Conservation (phyloP, 2,797 vertebrate genomes). For the Synanceia verrucosa region DNA sequence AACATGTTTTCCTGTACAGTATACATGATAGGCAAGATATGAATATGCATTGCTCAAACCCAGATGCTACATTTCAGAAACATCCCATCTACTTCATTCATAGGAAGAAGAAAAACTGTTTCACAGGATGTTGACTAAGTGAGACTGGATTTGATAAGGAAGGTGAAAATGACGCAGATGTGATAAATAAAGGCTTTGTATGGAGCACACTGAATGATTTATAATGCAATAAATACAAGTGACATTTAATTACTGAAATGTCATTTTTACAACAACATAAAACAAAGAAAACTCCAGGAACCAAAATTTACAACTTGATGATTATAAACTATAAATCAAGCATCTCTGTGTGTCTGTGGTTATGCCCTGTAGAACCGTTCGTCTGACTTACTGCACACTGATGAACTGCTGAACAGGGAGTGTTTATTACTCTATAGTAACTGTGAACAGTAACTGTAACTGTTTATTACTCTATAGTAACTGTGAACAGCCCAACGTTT, state of each 20-base stretch:
- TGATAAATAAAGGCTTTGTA: slow-evolving; percentile 68
- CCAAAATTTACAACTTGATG: slow-evolving; percentile 18
- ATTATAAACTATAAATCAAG: slow-evolving; percentile 1
- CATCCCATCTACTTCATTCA: slow-evolving; percentile 8
- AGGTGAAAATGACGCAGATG: slow-evolving; percentile 26
- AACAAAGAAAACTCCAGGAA: not conserved
- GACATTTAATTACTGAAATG: slow-evolving; percentile 28
- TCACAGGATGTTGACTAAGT: slow-evolving; percentile 8
- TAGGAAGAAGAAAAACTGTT: not conserved
- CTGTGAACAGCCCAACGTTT: too few species aligned
- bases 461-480: too few species aligned
- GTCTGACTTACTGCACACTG: not conserved
- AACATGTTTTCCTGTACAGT: slow-evolving; percentile 25
- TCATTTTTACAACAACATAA: slow-evolving; percentile 24
- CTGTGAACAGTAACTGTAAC: too few species aligned
- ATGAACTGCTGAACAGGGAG: too few species aligned
- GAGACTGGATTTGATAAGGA: slow-evolving; percentile 15
- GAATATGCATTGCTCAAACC: slow-evolving; percentile 2
- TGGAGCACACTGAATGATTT: slow-evolving; percentile 28
- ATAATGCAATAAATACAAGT: slow-evolving; percentile 67
- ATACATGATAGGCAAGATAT: slow-evolving; percentile 21
- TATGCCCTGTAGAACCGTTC: not conserved
- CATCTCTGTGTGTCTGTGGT: not conserved
- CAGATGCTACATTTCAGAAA: slow-evolving; percentile 17
- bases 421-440: too few species aligned